Base-by-base conservation (phyloP, 2,113 vertebrate genomes). In the Crotalus tigris region DNA sequence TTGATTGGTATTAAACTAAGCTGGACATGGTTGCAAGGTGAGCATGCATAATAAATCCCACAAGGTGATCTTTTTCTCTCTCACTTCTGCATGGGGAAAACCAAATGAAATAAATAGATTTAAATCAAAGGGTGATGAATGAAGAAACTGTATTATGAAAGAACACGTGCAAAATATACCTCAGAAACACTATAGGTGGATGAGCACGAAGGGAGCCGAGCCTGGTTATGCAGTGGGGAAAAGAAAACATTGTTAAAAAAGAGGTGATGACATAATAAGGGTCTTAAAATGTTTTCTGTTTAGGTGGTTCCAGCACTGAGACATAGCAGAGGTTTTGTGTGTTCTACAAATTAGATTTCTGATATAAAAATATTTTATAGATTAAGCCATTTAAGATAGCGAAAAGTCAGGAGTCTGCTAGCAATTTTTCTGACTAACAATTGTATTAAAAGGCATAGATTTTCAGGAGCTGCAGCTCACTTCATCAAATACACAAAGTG, bases 121-220 rank as follows among this genome's bases (percentile, higher is more conserved):
- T 93, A 13, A 33, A 94, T 95, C 93, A 95, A 97, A 97, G 97
- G 94, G 97, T 97, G 97, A 97, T 95, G 97, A 96, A 97, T 75
- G 95, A 97, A 97, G 95, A 96, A 97, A 58, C 97, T 96, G 95
- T 95, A 97, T 95, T 96, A 97, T 97, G 97, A 97, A 94, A 98
- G 97, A 98, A 98, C 97, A 97, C 98, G 98, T 99, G 99, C 99
- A 99, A 96, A 98, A 97, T 99, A 98, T 99, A 99, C 99, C 99
- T 99, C 99, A 98, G 99, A 99, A 98, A 99, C 99, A 99, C 99
- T 99, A 99, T 99, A 99, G 98, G 99, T 99, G 98, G 99, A 99
- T 98, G 99, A 99, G 98, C 99, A 99, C 98, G 99, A 99, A 98
- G 99, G 99, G 98, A 99, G 99, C 98, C 98, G 98, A 98, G 99